Conservation (phyloP, 2,113 vertebrate genomes). For the Marcusenius ussheri region DNA sequence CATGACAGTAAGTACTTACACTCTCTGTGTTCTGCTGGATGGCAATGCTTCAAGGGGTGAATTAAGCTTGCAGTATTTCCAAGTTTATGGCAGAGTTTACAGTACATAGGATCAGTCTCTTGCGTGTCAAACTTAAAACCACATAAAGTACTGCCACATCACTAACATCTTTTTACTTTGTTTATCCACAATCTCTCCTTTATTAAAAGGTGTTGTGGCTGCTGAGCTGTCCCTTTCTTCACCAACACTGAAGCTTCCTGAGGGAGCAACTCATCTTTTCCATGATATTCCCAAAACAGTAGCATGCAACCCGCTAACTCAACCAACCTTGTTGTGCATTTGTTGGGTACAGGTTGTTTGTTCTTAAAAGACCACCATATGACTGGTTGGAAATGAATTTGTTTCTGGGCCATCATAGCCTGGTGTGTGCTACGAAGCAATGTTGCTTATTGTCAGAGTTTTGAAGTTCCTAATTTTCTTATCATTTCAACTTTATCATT, state of each 20-base stretch:
- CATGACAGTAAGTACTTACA: not conserved
- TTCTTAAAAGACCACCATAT: not conserved
- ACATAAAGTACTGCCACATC: not conserved
- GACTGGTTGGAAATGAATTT: not conserved
- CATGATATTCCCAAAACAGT: not conserved
- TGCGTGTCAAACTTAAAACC: not conserved
- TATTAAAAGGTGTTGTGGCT: not conserved
- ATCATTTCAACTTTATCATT: not conserved
- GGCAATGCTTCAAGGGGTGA: not conserved
- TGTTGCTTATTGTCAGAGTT: not conserved
- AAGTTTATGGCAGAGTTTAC: not conserved
- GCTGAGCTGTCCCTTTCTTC: not conserved
- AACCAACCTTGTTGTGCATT: not conserved
- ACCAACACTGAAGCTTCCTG: not conserved
- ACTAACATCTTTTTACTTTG: not conserved
- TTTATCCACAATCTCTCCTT: not conserved
- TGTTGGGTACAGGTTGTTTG: not conserved
- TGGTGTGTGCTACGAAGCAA: too few species aligned
- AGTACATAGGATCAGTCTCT: not conserved
- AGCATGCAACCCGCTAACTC: not conserved
- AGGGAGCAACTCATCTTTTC: not conserved
- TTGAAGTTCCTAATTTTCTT: not conserved
- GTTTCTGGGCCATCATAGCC: not conserved
- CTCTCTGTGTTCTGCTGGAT: not conserved
- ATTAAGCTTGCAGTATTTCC: not conserved